Conservation (phyloP, 2,113 vertebrate species). For the Natator depressus region DNA sequence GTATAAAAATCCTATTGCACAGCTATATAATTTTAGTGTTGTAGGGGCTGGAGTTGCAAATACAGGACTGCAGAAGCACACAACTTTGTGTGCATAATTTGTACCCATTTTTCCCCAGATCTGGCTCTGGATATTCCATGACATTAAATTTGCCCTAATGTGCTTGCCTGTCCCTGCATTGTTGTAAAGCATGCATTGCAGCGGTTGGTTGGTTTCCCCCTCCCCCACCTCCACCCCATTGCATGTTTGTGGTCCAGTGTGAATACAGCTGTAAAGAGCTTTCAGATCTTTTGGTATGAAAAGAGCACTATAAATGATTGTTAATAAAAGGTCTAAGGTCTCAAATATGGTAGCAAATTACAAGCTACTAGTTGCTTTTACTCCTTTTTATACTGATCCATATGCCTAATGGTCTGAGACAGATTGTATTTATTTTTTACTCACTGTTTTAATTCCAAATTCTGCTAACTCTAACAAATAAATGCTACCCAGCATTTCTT, state of each 20-base stretch:
- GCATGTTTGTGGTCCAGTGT: neutral
- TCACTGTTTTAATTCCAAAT: neutral
- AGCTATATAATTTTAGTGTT: no score
- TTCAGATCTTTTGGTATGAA: neutral
- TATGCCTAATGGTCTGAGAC: neutral
- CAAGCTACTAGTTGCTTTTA: neutral
- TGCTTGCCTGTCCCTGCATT: neutral
- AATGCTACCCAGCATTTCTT: neutral
- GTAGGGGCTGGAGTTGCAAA: no score
- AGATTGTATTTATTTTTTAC: fast-evolving
- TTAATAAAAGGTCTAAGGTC: neutral
- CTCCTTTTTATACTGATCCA: neutral
- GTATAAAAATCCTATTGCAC: neutral
- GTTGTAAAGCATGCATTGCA: neutral
- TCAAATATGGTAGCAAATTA: fast-evolving
- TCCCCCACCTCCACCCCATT: neutral
- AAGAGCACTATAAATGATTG: neutral
- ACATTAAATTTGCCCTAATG: neutral
- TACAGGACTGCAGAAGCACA: neutral
- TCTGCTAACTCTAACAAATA: neutral
- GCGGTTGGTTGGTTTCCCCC: neutral
- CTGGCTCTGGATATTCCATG: neutral
- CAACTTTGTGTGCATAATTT: neutral
- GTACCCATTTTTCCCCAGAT: neutral
- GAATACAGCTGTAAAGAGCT: neutral